phyloP scores from a whole-genome alignment of 2,888 invertebrate genomes.

The Amphipoea lucens region DNA sequence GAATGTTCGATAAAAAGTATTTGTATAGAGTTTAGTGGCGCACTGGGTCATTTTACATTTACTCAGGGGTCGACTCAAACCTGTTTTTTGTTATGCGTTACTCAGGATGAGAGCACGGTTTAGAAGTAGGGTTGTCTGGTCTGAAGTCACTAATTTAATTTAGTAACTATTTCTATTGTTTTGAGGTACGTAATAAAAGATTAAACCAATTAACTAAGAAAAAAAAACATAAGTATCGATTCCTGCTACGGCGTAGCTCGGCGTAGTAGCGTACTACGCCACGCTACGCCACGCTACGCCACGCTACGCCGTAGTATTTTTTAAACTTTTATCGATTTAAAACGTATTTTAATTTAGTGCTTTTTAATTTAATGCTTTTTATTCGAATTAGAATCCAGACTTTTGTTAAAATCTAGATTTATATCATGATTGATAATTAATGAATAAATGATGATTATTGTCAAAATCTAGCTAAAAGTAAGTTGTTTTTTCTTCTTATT shows the following conservation, averaged over 20 bases:
- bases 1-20: constrained; percentile 37
- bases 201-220: not conserved
- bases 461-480: not conserved
- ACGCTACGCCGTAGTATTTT: constrained; percentile 15
- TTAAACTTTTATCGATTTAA: not conserved
- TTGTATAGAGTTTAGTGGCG: constrained; percentile 55
- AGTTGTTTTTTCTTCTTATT: not conserved
- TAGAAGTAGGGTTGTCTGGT: constrained; percentile 56
- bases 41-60: constrained; percentile 68
- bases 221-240: not conserved
- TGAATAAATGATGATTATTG: not conserved
- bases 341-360: not conserved
- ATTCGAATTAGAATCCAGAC: not conserved
- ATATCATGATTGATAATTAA: not conserved
- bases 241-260: constrained; percentile 23
- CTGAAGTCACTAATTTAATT: not conserved
- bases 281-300: constrained; percentile 27
- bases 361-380: not conserved
- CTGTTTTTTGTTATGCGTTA: constrained; percentile 64
- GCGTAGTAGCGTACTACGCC: constrained; percentile 37
- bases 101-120: constrained; percentile 59
- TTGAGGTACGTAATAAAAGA: not conserved
- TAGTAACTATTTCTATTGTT: not conserved
- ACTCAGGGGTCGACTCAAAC: constrained; percentile 65
- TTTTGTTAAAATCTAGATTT: not conserved